phyloP scores from a whole-genome alignment of 2,797 vertebrate species.

The Champsocephalus esox region DNA sequence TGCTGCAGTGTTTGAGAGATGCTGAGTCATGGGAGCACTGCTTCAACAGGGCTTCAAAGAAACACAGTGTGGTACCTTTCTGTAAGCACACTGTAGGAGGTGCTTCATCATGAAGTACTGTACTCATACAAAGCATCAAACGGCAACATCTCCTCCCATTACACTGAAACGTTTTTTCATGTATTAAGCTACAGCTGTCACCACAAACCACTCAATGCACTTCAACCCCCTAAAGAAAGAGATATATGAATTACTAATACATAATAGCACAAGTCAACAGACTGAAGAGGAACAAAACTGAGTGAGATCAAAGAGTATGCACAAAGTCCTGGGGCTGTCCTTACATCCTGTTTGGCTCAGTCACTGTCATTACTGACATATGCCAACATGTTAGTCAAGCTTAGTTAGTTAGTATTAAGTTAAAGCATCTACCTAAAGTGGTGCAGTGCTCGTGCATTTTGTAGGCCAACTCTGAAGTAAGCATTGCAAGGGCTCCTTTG shows the following conservation, averaged over 20 bases:
- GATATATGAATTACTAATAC: slow-evolving; percentile 62
- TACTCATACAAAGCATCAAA: slow-evolving; percentile 31
- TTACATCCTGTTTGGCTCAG: neutral
- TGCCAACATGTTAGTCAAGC: neutral
- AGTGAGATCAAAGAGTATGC: slow-evolving; percentile 7
- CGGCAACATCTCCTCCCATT: slow-evolving; percentile 32
- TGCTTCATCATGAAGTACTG: slow-evolving; percentile 16
- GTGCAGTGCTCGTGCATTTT: too few relatives aligned
- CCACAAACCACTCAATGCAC: slow-evolving; percentile 42
- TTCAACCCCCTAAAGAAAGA: slow-evolving; percentile 33
- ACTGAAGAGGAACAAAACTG: slow-evolving; percentile 37
- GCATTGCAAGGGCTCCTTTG: too few relatives aligned
- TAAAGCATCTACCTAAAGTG: neutral
- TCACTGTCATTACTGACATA: neutral
- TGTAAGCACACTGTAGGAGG: slow-evolving; percentile 18
- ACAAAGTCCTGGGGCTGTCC: neutral
- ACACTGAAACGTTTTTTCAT: slow-evolving; percentile 7
- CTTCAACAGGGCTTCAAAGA: slow-evolving; percentile 17
- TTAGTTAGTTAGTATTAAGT: neutral
- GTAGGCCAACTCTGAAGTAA: too few relatives aligned
- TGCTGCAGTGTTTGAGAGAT: slow-evolving; percentile 66
- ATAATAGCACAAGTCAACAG: slow-evolving; percentile 31
- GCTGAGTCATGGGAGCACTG: slow-evolving; percentile 64
- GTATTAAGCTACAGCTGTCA: slow-evolving; percentile 27
- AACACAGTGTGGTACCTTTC: neutral